These are phyloP conservation scores for Achroia grisella DNA, from an alignment of 1,140 invertebrate species.

Conservation along the genomic window DNA sequence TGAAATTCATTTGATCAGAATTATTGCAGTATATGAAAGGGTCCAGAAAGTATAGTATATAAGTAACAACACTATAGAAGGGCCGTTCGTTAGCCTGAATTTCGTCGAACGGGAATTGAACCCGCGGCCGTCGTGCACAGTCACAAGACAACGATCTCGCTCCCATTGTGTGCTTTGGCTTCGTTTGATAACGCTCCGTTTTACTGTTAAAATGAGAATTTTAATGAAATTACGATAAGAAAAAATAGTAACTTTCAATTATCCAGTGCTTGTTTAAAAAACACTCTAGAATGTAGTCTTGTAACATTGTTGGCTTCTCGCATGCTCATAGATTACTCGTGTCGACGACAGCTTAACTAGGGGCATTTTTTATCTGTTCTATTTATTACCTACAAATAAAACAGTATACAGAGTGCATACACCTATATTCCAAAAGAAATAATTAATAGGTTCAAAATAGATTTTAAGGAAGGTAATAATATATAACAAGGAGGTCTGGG, in stretches of 20 bases:
- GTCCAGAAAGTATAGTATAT: conserved; percentile 26
- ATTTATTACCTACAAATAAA: too few species aligned
- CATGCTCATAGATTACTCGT: too few species aligned
- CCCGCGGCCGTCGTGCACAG: conserved; percentile 31
- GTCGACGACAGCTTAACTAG: too few species aligned
- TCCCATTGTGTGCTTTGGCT: conserved; percentile 48
- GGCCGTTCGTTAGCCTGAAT: conserved; percentile 32
- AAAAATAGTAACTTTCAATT: conserved; percentile 1
- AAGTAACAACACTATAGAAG: conserved; percentile 22
- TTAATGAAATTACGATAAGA: conserved; percentile 30
- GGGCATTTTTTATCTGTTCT: too few species aligned
- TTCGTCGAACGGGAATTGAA: conserved; percentile 47
- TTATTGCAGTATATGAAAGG: neutral
- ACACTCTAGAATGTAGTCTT: neutral
- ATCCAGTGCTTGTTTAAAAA: neutral
- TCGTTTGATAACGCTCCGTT: conserved; percentile 41
- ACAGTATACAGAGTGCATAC: too few species aligned
- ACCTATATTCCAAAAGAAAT: too few species aligned
- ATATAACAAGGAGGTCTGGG: too few species aligned
- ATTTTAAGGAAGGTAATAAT: too few species aligned
- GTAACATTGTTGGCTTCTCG: too few species aligned
- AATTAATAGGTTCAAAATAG: too few species aligned
- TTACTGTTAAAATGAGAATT: conserved; percentile 35
- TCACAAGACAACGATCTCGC: conserved; percentile 46
- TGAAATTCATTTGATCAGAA: too few species aligned